Percentiles rank a stretch among this genome's conserved stretches.
These are phyloP conservation scores for Heterocephalus glaber DNA, from an alignment of 2,113 vertebrate species.

Conservation along the genomic window DNA sequence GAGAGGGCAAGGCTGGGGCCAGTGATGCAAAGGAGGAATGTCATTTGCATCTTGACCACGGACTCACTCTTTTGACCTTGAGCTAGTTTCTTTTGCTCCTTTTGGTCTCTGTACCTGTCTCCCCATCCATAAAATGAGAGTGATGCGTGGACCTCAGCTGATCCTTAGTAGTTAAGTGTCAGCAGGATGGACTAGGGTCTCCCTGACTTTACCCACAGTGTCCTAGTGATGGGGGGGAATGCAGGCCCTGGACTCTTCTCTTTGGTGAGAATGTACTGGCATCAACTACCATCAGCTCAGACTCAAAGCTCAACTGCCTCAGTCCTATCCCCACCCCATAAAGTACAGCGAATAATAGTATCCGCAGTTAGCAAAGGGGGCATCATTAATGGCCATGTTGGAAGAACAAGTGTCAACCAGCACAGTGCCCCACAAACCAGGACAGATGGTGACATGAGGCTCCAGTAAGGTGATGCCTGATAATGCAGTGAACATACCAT, in stretches of 20 bases:
- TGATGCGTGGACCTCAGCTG: background rate
- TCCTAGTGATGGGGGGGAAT: background rate
- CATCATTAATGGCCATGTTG: background rate
- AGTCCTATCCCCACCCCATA: accelerated
- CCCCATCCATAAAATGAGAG: background rate
- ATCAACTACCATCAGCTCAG: background rate
- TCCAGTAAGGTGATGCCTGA: background rate
- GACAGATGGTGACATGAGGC: background rate
- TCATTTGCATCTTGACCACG: background rate
- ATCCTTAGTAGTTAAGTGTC: background rate
- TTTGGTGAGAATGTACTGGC: background rate
- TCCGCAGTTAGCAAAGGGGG: background rate
- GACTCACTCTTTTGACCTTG: background rate
- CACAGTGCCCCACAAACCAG: background rate
- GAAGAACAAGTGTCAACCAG: background rate
- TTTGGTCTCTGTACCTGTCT: background rate
- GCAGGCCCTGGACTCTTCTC: background rate
- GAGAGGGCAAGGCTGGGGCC: background rate
- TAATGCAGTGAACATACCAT: background rate
- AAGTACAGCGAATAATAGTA: background rate
- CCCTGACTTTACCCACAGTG: background rate
- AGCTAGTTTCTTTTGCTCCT: background rate
- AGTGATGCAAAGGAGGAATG: background rate
- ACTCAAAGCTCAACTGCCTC: background rate
- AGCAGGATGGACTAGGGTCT: background rate